These are phyloP conservation scores for Rhabdomys pumilio DNA, from an alignment of 2,797 vertebrate genomes.

Conservation along the genomic window DNA sequence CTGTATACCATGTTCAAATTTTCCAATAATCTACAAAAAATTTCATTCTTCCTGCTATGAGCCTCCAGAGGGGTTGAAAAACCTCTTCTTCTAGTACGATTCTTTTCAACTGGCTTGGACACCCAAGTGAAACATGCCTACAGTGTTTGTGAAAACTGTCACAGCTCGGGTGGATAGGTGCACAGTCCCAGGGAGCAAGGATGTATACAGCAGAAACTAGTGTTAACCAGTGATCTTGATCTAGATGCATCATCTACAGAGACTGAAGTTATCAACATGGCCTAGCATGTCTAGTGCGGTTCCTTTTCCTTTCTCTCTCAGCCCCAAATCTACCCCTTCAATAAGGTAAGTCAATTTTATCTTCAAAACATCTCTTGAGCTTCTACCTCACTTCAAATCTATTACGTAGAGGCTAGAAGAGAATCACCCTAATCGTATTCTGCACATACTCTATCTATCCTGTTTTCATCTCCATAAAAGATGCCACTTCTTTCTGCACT, in stretches of 20 bases:
- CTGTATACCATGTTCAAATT: neutral
- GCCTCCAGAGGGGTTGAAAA: neutral
- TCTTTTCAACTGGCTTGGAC: neutral
- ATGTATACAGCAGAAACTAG: neutral
- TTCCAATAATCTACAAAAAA: neutral
- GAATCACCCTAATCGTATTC: neutral
- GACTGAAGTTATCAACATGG: neutral
- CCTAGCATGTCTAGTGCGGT: neutral
- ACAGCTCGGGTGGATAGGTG: too few relatives aligned
- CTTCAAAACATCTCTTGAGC: neutral
- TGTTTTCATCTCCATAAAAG: neutral
- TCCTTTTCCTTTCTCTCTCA: neutral
- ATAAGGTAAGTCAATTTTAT: neutral
- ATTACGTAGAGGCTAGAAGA: neutral
- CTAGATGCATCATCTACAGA: neutral
- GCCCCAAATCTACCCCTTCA: neutral
- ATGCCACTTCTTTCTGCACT: neutral
- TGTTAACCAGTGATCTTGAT: neutral
- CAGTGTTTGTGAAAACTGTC: neutral
- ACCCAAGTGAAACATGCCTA: neutral
- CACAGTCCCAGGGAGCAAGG: neutral
- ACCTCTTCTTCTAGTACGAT: neutral
- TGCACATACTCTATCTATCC: neutral
- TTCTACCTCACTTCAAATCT: neutral
- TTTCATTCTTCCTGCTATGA: neutral